Conservation (phyloP, 2,797 vertebrate species). For the Dallia pectoralis region DNA sequence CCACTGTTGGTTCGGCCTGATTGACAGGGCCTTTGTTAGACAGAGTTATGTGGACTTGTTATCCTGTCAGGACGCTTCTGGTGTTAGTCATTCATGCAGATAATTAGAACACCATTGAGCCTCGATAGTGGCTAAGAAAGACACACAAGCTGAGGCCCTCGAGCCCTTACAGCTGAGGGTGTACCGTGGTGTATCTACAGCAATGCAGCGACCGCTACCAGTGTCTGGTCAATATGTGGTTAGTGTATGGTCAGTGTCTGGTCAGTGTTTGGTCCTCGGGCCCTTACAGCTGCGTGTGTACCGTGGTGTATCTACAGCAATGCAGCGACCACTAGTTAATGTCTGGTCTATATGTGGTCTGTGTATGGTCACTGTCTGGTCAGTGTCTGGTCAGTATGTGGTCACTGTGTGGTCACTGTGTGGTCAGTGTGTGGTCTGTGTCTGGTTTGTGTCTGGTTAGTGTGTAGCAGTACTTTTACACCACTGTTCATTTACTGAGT, state of each 20-base stretch:
- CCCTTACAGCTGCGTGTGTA: too few relatives aligned
- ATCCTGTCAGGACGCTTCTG: not conserved
- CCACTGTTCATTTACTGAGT: not conserved
- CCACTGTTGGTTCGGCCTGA: not conserved
- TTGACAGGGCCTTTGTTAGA: not conserved
- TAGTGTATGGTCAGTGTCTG: too few relatives aligned
- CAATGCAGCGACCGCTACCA: not conserved
- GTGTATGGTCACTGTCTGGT: too few relatives aligned
- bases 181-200: not conserved
- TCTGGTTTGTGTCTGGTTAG: not conserved
- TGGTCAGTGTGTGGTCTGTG: too few relatives aligned
- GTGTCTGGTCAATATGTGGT: not conserved
- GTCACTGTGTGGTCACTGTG: too few relatives aligned
- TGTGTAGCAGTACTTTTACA: too few relatives aligned
- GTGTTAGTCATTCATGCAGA: not conserved
- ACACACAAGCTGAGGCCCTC: not conserved
- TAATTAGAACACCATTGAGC: not conserved
- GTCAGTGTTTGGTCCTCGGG: too few relatives aligned
- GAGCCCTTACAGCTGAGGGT: not conserved
- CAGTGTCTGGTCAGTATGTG: too few relatives aligned
- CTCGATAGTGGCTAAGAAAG: not conserved
- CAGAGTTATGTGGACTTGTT: conserved; percentile 5
- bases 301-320: too few relatives aligned
- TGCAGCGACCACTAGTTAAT: too few relatives aligned
- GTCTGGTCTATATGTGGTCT: too few relatives aligned